phyloP scores from a whole-genome alignment of 2,113 vertebrate genomes.

The Budorcas taxicolor region DNA sequence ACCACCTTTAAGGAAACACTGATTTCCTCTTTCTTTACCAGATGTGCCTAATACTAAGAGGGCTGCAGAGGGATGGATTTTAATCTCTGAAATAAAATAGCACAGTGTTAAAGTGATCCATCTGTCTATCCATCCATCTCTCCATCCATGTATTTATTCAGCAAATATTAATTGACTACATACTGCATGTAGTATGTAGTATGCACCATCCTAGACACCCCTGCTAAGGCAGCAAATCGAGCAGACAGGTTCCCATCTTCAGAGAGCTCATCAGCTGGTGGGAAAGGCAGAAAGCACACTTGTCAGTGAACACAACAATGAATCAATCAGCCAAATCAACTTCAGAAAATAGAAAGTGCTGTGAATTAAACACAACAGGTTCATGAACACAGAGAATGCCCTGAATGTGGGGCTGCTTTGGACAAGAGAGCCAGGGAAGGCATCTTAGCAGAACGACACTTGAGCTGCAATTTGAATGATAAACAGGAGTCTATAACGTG shows the following conservation, averaged over 20 bases:
- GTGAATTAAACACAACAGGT: not conserved
- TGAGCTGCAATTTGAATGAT: not conserved
- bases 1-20: not conserved
- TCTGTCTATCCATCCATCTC: not conserved
- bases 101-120: not conserved
- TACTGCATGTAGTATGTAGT: not conserved
- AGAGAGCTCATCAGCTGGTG: not conserved
- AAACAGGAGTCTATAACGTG: not conserved
- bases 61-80: not conserved
- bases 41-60: not conserved
- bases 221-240: not conserved
- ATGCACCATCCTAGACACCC: not conserved
- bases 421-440: not conserved
- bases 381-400: not conserved
- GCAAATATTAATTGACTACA: not conserved
- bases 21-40: not conserved
- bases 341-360: not conserved
- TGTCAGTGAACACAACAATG: not conserved
- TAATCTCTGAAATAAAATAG: not conserved
- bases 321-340: not conserved
- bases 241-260: not conserved
- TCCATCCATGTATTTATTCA: not conserved
- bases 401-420: accelerated
- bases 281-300: not conserved
- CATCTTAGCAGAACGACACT: not conserved